phyloP scores from a whole-genome alignment of 2,797 vertebrate species.

The Lophotriccus pileatus region DNA sequence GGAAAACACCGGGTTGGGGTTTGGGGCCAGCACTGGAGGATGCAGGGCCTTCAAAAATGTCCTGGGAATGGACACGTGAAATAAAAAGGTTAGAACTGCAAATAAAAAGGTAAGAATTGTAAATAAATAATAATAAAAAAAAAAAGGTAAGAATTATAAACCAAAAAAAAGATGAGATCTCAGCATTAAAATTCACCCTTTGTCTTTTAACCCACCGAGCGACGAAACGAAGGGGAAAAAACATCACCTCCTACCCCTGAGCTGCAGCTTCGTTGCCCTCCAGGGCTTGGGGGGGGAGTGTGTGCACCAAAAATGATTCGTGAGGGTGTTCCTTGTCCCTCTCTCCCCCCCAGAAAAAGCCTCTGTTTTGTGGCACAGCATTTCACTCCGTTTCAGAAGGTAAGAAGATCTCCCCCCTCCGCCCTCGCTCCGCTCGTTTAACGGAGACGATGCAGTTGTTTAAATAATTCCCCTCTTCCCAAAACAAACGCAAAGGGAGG shows the following conservation, averaged over 20 bases:
- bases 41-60: neutral
- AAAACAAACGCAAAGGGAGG: conserved; percentile 27
- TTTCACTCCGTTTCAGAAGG: neutral
- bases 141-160: neutral
- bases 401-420: neutral
- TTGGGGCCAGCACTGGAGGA: neutral
- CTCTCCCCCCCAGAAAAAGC: neutral
- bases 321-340: neutral
- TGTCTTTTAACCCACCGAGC: neutral
- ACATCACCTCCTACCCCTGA: neutral
- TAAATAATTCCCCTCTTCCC: conserved; percentile 38
- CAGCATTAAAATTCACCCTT: neutral
- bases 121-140: too few relatives aligned
- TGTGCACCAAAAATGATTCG: too few relatives aligned
- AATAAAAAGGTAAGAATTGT: neutral
- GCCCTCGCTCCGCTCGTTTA: neutral
- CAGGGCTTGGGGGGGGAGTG: neutral
- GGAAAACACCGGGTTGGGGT: too few relatives aligned
- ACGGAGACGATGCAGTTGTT: conserved; percentile 38
- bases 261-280: neutral
- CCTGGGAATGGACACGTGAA: accelerated
- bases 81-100: too few relatives aligned
- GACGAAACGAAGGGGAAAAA: neutral
- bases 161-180: too few relatives aligned
- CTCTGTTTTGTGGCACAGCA: neutral